A percentile compares a stretch with the other conserved stretches of the same genome.
Conservation (phyloP, 2,797 vertebrate genomes). For the Cichlasoma orientale region DNA sequence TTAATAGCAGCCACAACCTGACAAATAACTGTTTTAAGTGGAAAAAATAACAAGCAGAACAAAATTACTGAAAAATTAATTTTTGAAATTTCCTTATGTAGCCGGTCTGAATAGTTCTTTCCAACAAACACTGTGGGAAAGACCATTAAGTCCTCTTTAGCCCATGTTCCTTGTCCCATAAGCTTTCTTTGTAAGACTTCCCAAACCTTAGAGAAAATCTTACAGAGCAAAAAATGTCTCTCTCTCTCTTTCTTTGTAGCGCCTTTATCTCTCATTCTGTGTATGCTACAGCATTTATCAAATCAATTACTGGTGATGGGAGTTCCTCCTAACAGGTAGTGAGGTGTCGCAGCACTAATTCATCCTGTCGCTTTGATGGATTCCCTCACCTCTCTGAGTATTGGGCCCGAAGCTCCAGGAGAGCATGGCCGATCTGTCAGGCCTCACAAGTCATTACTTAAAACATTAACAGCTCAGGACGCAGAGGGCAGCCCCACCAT, state of each 20-base stretch:
- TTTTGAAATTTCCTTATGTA: too few relatives aligned
- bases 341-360: conserved; percentile 68
- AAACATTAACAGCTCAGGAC: conserved; percentile 63
- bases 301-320: conserved; percentile 75
- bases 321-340: conserved; percentile 68
- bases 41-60: too few relatives aligned
- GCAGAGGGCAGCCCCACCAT: conserved; percentile 7
- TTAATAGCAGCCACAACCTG: too few relatives aligned
- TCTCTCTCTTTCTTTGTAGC: not conserved
- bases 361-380: conserved; percentile 76
- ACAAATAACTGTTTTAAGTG: too few relatives aligned
- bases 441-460: conserved; percentile 72
- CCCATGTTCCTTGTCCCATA: too few relatives aligned
- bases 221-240: not conserved
- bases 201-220: not conserved
- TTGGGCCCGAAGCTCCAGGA: conserved; percentile 9
- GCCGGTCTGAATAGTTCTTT: too few relatives aligned
- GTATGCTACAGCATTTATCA: conserved; percentile 63
- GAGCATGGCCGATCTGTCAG: conserved; percentile 67
- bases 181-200: not conserved
- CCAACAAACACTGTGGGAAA: too few relatives aligned
- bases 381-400: conserved; percentile 52
- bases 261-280: conserved; percentile 19
- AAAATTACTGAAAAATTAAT: too few relatives aligned
- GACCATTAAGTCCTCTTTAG: too few relatives aligned